Base-by-base conservation (phyloP, 2,888 invertebrate species). In the Liodrosophila aerea region DNA sequence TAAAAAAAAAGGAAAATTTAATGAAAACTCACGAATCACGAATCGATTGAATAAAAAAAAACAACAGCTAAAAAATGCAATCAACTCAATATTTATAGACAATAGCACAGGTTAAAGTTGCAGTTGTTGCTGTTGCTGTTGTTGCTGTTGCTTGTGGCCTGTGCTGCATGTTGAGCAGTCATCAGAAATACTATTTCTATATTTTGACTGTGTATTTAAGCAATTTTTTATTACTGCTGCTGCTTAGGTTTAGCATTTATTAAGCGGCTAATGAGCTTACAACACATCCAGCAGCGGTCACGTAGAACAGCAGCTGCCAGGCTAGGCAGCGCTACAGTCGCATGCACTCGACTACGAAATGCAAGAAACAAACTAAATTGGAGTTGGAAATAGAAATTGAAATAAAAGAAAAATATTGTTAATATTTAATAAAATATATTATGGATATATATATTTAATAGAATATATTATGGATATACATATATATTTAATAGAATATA, bases 191-290 rank as follows among this genome's bases (percentile, higher is more conserved):
- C n/a, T n/a, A 52, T 44, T 49, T 63, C 30, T 33, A 37, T 30
- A 46, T 33, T 41, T 53, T n/a, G 34, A n/a, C n/a, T n/a, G n/a
- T n/a, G n/a, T n/a, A n/a, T n/a, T n/a, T n/a, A n/a, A 22, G 47
- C 29, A 15, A 27, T 40, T 30, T 11, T 37, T 43, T 31, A 22
- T 37, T 27, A n/a, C n/a, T n/a, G n/a, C n/a, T 44, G n/a, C 29
- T 52, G 60, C 33, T 47, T 44, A 45, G 27, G 18, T 46, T 68
- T 45, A 56, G 34, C 54, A 49, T 58, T 64, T 56, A 59, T 68
- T 68, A 49, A 29, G 69, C 64, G 44, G 47, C 45, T 64, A 68
- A 68, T 64, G 59, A 68, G 69, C 69, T 52, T 54, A 50, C 67
- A 67, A 50, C 34, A 45, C 60, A 51, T 27, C 13, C 27, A 29